These are phyloP conservation scores for Agelaius phoeniceus DNA, from an alignment of 2,113 vertebrate species.

Conservation along the genomic window DNA sequence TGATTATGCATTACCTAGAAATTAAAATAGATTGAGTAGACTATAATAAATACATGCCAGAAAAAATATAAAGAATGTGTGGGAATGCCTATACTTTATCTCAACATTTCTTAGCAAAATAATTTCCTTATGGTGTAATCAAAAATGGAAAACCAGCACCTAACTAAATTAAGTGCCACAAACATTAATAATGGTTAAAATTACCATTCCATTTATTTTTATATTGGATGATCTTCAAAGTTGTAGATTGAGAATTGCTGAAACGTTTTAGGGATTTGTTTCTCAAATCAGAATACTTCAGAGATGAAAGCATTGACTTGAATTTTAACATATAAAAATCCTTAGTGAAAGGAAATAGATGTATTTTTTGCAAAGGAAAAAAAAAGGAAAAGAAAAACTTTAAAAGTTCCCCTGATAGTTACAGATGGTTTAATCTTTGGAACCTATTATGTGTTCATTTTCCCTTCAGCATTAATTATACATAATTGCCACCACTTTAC, in stretches of 20 bases:
- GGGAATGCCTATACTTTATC: constrained; percentile 46
- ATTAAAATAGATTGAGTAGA: constrained; percentile 5
- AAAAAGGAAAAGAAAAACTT: constrained; percentile 41
- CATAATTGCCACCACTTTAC: constrained; percentile 71
- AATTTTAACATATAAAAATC: constrained; percentile 21
- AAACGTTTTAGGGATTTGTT: constrained; percentile 3
- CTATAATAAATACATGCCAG: constrained; percentile 1
- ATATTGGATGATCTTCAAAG: constrained; percentile 8
- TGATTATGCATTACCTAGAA: background rate
- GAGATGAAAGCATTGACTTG: background rate
- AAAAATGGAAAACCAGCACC: constrained; percentile 23
- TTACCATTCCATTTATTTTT: constrained; percentile 39
- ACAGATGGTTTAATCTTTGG: constrained; percentile 76
- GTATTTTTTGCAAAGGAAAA: background rate
- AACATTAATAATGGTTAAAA: constrained; percentile 26
- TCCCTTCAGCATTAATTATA: constrained; percentile 79
- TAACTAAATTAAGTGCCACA: constrained; percentile 21
- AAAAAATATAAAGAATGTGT: constrained; percentile 42
- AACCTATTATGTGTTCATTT: constrained; percentile 72
- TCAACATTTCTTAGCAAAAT: constrained; percentile 34
- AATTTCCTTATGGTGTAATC: constrained; percentile 50
- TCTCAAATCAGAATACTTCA: background rate
- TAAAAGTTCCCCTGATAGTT: constrained; percentile 72
- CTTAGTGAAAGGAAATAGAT: constrained; percentile 1
- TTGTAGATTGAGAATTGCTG: background rate